Evolutionary conservation across 2,888 invertebrate genomes (phyloP).

Genomic region (Molorchus minor): DNA sequence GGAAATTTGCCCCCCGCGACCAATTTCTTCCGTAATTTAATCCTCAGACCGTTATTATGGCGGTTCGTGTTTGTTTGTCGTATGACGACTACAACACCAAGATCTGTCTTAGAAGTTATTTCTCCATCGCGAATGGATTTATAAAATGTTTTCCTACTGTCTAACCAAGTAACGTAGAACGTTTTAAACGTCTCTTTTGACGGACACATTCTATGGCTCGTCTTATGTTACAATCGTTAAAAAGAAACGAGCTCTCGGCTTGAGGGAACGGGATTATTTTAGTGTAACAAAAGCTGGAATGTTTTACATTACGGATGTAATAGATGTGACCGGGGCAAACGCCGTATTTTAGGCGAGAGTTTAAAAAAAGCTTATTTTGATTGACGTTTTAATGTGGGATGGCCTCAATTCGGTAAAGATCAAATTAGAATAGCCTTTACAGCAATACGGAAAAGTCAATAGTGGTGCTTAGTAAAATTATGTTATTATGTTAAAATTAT

Average conservation of each 20-base stretch:
- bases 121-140: conserved; percentile 20
- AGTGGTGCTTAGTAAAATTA: too few species aligned
- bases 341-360: conserved; percentile 15
- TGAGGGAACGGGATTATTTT: conserved; percentile 24
- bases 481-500: too few species aligned
- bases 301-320: conserved; percentile 17
- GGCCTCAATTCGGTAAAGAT: not conserved
- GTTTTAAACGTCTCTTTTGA: conserved; percentile 28
- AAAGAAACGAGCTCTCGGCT: conserved; percentile 25
- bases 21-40: conserved; percentile 36
- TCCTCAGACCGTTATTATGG: conserved; percentile 32
- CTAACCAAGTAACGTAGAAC: conserved; percentile 11
- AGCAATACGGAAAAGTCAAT: too few species aligned
- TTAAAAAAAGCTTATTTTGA: conserved; percentile 3
- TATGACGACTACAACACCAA: conserved; percentile 12
- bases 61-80: conserved; percentile 21
- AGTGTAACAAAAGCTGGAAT: conserved; percentile 22
- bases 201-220: conserved; percentile 31
- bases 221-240: conserved; percentile 27
- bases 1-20: conserved; percentile 32
- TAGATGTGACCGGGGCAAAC: conserved; percentile 2
- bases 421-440: not conserved
- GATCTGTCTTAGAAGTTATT: conserved; percentile 18
- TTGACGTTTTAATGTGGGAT: conserved; percentile 5
- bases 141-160: conserved; percentile 29